These are phyloP conservation scores for Micrasema longulum DNA, from an alignment of 1,140 invertebrate genomes.

Conservation along the genomic window DNA sequence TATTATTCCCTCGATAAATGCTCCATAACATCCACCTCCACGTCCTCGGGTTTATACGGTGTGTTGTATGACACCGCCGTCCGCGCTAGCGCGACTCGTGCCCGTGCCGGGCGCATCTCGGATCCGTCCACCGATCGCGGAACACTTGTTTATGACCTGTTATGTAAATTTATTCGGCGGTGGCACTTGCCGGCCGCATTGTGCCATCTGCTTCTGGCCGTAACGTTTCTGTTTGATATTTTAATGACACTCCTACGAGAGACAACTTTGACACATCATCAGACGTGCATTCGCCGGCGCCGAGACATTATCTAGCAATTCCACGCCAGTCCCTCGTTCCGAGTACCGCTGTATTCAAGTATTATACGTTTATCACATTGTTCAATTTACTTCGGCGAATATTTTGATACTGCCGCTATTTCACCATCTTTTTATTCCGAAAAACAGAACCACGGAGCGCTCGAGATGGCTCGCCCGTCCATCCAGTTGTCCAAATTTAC, in stretches of 20 bases:
- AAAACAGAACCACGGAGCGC: too few species aligned
- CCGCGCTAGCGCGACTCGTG: neutral
- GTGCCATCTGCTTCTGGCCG: constrained; percentile 24
- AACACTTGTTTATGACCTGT: constrained; percentile 38
- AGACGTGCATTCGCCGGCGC: constrained; percentile 11
- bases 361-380: too few species aligned
- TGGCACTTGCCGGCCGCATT: constrained; percentile 36
- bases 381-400: too few species aligned
- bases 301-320: neutral
- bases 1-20: too few species aligned
- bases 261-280: neutral
- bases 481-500: too few species aligned
- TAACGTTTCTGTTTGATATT: constrained; percentile 19
- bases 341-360: too few species aligned
- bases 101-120: neutral
- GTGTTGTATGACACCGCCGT: too few species aligned
- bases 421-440: too few species aligned
- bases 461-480: too few species aligned
- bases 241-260: neutral
- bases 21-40: neutral
- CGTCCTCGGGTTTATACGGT: too few species aligned
- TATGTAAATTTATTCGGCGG: constrained; percentile 37
- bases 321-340: too few species aligned
- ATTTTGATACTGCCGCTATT: too few species aligned
- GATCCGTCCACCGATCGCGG: neutral